These are phyloP conservation scores for Chloroceryle aenea DNA, from an alignment of 2,113 vertebrate genomes.

Conservation along the genomic window DNA sequence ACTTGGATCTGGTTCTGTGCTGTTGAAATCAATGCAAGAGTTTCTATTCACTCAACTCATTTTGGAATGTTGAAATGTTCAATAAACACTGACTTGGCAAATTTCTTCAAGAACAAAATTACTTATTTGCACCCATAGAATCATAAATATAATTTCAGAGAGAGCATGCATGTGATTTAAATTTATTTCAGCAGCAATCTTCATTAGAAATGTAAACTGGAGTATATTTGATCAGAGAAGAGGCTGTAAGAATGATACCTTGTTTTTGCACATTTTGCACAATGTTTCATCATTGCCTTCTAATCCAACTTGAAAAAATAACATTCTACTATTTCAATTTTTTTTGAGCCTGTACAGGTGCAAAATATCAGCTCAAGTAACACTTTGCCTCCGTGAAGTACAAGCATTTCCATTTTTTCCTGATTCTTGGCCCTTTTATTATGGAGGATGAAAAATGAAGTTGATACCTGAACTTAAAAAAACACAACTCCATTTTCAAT, in stretches of 20 bases:
- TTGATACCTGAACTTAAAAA: background rate
- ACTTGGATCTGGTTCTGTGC: background rate
- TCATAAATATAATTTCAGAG: constrained; percentile 33
- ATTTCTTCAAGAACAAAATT: background rate
- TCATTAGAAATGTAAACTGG: background rate
- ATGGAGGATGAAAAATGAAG: background rate
- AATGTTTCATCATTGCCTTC: background rate
- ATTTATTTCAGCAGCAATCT: constrained; percentile 10
- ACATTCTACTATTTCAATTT: background rate
- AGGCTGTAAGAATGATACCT: background rate
- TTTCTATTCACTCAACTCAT: background rate
- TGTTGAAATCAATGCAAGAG: background rate
- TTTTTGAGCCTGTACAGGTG: background rate
- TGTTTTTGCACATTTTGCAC: constrained; percentile 5
- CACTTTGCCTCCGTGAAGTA: background rate
- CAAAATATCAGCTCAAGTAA: background rate
- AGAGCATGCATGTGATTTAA: background rate
- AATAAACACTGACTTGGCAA: constrained; percentile 2
- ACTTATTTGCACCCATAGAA: constrained; percentile 3
- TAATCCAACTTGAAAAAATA: background rate
- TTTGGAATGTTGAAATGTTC: background rate
- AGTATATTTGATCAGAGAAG: background rate
- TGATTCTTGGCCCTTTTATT: constrained; percentile 9
- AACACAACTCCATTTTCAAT: background rate
- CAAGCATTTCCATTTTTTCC: background rate